Percentiles rank a stretch among this genome's conserved stretches.
phyloP scores from a whole-genome alignment of 2,113 vertebrate genomes.

The Sander lucioperca region DNA sequence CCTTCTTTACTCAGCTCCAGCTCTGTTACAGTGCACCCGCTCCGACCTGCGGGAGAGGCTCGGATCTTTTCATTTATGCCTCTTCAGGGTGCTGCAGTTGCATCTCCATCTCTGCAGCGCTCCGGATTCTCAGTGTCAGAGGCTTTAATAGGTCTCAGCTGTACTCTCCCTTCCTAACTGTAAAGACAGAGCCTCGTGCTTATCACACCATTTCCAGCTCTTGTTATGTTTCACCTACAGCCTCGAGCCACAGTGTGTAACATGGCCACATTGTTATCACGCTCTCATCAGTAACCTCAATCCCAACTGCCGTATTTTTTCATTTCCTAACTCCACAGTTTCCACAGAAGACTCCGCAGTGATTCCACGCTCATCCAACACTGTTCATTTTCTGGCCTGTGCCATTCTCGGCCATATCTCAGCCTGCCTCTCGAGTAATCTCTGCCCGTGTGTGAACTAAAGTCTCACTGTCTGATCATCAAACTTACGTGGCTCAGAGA shows the following conservation, averaged over 20 bases:
- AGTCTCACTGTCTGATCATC: constrained; percentile 76
- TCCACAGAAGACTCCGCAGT: constrained; percentile 48
- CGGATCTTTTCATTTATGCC: constrained; percentile 53
- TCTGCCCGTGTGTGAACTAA: constrained; percentile 61
- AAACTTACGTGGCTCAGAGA: constrained; percentile 65
- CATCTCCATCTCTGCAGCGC: constrained; percentile 56
- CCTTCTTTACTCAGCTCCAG: constrained; percentile 45
- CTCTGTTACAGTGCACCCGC: constrained; percentile 63
- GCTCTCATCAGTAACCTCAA: constrained; percentile 73
- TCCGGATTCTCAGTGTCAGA: constrained; percentile 57
- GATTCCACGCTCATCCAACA: constrained; percentile 51
- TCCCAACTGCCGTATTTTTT: constrained; percentile 63
- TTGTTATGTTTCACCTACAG: constrained; percentile 63
- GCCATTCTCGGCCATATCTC: constrained; percentile 37
- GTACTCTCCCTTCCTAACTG: constrained; percentile 9
- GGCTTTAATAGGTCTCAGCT: constrained; percentile 59
- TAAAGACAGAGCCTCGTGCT: constrained; percentile 53
- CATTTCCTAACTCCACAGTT: constrained; percentile 66
- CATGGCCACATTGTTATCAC: constrained; percentile 59
- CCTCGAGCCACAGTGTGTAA: constrained; percentile 45
- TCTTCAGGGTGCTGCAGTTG: constrained; percentile 56
- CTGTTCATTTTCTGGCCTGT: constrained; percentile 54
- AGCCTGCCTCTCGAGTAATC: constrained; percentile 60
- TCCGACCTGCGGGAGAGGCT: constrained; percentile 48
- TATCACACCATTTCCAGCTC: constrained; percentile 65